Base-by-base conservation (phyloP, 1,140 invertebrate species). In the Chrysomallon squamiferum region DNA sequence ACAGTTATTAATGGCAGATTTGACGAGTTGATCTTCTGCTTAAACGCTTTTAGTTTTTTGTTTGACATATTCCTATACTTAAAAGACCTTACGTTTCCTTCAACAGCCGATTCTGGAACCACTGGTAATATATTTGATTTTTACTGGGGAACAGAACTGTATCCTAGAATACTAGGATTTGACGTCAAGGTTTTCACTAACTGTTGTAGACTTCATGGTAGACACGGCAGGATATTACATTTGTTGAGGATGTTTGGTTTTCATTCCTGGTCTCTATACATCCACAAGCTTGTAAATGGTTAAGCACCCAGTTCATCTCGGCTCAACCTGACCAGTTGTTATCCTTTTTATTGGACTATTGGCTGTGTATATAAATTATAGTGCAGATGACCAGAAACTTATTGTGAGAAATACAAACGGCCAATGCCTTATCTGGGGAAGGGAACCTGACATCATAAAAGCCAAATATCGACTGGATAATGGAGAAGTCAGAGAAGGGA, bases 171-270 rank as follows among this genome's bases (percentile, higher is more conserved):
- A 3, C 79, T 80, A 62, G 82, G 81, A 15, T 70, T 83, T 59
- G 84, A 86, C 64, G 67, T 86, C 11, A 86, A 86, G 66, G 78
- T 81, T 7, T 80, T 86, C 65, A 86, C 85, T 15, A 87, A 86
- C 69, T 85, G 83, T 67, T 76, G 89, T 90, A 27, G 89, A 90
- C 70, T 90, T 90, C 45, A 89, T 87, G 54, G 63, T 88, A n/a
- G 89, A 90, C 74, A 74, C 88, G 56, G 89, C 89, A 49, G 89
- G 90, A 0, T 90, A 87, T 76, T 90, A 90, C 74, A 86, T 90
- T 45, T 89, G 89, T 66, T 82, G 80, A 78, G 89, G 89, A 57
- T 90, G 89, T 72, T 74, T 90, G 5, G 87, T 87, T 1, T 89
- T 83, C 75, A 81, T 90, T 2, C 89, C 89, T 0, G 75, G 81